phyloP scores from a whole-genome alignment of 2,113 vertebrate genomes.

The Hyperopisus bebe region DNA sequence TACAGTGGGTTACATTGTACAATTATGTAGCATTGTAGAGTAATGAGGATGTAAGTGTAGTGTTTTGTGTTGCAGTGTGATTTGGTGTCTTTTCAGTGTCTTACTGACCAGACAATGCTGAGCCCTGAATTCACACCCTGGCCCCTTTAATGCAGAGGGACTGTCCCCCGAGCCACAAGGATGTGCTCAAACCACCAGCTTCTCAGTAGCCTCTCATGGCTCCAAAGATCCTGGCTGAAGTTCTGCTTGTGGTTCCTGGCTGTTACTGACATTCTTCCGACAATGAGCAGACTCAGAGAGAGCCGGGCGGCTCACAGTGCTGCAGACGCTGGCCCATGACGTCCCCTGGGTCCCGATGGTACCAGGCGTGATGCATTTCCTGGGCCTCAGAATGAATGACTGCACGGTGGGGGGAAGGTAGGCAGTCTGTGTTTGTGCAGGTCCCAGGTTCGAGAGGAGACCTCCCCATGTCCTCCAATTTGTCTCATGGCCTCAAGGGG shows the following conservation, averaged over 20 bases:
- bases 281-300: background rate
- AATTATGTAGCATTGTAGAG: background rate
- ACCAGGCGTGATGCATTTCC: background rate
- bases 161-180: background rate
- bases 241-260: background rate
- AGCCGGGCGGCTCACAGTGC: background rate
- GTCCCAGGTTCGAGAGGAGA: background rate
- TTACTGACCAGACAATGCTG: background rate
- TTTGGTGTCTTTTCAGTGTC: background rate
- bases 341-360: background rate
- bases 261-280: background rate
- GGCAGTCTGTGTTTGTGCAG: background rate
- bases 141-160: background rate
- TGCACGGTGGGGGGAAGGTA: background rate
- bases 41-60: background rate
- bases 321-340: background rate
- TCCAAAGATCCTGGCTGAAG: background rate
- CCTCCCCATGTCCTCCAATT: background rate
- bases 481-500: background rate
- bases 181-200: background rate
- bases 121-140: background rate
- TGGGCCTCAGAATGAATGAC: background rate
- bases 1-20: background rate
- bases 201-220: background rate
- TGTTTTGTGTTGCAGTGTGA: background rate